Conservation (phyloP, 2,888 invertebrate genomes). For the Ennomos erosarius region DNA sequence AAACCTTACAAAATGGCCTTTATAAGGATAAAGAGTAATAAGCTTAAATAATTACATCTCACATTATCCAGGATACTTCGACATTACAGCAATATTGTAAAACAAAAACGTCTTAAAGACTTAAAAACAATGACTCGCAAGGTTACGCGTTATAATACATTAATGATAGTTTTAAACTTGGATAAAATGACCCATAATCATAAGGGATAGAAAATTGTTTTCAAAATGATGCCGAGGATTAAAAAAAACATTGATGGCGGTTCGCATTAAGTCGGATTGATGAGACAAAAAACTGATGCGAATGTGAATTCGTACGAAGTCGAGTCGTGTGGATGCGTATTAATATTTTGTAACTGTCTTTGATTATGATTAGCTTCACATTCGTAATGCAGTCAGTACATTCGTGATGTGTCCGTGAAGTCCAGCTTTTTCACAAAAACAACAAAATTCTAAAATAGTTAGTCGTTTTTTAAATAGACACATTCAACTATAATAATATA, state of each 20-base stretch:
- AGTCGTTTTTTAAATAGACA: too few species aligned
- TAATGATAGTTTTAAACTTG: slow-evolving; percentile 79
- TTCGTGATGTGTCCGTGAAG: slow-evolving; percentile 43
- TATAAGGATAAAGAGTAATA: slow-evolving; percentile 10
- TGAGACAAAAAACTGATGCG: slow-evolving; percentile 73
- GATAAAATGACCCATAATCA: slow-evolving; percentile 80
- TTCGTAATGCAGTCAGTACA: too few species aligned
- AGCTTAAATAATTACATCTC: slow-evolving; percentile 31
- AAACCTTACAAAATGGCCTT: slow-evolving; percentile 4
- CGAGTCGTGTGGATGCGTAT: slow-evolving; percentile 50
- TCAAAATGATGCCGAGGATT: slow-evolving; percentile 65
- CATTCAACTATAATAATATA: too few species aligned
- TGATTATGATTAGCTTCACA: slow-evolving; percentile 63
- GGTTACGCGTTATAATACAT: slow-evolving; percentile 68
- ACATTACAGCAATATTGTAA: slow-evolving; percentile 25
- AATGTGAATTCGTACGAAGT: slow-evolving; percentile 63
- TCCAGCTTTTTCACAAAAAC: neutral
- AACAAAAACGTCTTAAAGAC: slow-evolving; percentile 23
- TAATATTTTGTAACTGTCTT: slow-evolving; percentile 65
- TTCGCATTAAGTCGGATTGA: slow-evolving; percentile 68
- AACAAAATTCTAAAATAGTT: too few species aligned
- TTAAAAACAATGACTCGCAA: slow-evolving; percentile 37
- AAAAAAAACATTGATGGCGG: slow-evolving; percentile 72
- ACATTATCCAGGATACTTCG: slow-evolving; percentile 18
- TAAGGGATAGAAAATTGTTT: slow-evolving; percentile 83